phyloP scores from a whole-genome alignment of 1,140 invertebrate genomes.

The Leptinotarsa undecemlineata region DNA sequence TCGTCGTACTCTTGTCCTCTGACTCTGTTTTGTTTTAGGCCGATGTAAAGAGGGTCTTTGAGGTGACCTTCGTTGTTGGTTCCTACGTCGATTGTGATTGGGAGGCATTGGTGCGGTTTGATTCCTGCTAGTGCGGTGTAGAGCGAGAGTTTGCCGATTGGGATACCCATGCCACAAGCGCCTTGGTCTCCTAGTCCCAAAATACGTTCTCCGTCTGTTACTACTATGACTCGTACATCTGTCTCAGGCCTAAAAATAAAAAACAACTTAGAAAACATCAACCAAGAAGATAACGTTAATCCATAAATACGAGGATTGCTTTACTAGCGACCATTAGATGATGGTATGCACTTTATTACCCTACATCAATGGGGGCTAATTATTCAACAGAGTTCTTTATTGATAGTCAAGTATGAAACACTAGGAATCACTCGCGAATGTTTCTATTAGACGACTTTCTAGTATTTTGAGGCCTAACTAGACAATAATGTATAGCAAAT shows the following conservation, averaged over 20 bases:
- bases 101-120: conserved; percentile 89
- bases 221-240: conserved; percentile 89
- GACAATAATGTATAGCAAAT: too few relatives aligned
- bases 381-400: too few relatives aligned
- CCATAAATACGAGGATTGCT: too few relatives aligned
- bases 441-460: too few relatives aligned
- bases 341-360: too few relatives aligned
- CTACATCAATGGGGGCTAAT: too few relatives aligned
- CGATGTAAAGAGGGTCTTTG: conserved; percentile 91
- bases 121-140: conserved; percentile 94
- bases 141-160: conserved; percentile 89
- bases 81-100: conserved; percentile 90
- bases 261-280: background rate
- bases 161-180: conserved; percentile 95
- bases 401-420: too few relatives aligned
- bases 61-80: conserved; percentile 86
- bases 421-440: too few relatives aligned
- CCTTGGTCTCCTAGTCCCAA: conserved; percentile 92
- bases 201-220: conserved; percentile 94
- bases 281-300: too few relatives aligned
- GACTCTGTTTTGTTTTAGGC: conserved; percentile 80
- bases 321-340: too few relatives aligned
- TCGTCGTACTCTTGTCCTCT: conserved; percentile 85
- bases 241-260: conserved; percentile 79
- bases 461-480: too few relatives aligned